phyloP scores from a whole-genome alignment of 2,113 vertebrate species.

The Micronisus gabar region DNA sequence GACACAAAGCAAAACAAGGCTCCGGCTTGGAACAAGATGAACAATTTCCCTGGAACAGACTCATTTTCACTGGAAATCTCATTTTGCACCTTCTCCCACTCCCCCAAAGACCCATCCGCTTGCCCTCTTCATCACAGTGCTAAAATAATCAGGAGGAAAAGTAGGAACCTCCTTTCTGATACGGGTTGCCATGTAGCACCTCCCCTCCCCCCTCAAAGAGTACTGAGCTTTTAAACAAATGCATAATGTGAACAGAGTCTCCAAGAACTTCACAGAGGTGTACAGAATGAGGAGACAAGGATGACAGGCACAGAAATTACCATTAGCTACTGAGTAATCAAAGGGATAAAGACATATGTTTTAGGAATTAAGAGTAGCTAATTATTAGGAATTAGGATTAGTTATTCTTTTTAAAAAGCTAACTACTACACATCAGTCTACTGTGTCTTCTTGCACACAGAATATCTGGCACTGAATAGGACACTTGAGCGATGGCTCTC shows the following conservation, averaged over 20 bases:
- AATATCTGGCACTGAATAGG: neutral
- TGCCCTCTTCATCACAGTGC: neutral
- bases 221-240: neutral
- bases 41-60: neutral
- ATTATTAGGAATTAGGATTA: conserved; percentile 12
- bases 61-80: neutral
- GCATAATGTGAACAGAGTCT: neutral
- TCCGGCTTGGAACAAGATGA: neutral
- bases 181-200: fast-evolving
- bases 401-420: neutral
- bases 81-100: neutral
- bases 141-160: neutral
- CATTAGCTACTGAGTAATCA: neutral
- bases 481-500: neutral
- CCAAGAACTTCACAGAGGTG: neutral
- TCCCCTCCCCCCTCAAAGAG: neutral
- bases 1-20: neutral
- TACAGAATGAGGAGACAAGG: neutral
- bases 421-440: neutral
- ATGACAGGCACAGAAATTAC: conserved; percentile 4
- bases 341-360: neutral
- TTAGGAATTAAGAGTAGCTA: neutral
- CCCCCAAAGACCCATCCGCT: neutral
- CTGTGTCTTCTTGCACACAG: neutral
- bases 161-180: neutral